These are phyloP conservation scores for Bedellia somnulentella DNA, from an alignment of 2,888 invertebrate species.

Conservation along the genomic window DNA sequence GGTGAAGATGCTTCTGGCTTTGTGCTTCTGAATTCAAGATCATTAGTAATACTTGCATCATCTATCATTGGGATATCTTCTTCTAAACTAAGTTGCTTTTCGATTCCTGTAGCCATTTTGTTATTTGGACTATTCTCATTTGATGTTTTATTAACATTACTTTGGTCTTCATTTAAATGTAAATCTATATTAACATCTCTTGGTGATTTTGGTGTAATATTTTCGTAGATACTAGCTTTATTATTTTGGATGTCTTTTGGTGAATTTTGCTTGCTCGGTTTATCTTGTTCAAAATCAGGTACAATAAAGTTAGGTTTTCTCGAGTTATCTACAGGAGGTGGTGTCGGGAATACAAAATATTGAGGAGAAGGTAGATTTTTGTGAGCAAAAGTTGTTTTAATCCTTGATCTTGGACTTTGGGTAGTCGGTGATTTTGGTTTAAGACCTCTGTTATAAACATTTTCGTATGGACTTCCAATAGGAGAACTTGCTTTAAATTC, in stretches of 20 bases:
- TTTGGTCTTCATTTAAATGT: too few species aligned
- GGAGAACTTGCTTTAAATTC: conserved; percentile 17
- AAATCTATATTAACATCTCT: conserved; percentile 8
- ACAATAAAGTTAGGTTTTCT: conserved; percentile 24
- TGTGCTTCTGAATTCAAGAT: conserved; percentile 45
- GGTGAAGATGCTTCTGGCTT: conserved; percentile 15
- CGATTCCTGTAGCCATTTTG: conserved; percentile 17
- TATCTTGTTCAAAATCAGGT: conserved; percentile 1
- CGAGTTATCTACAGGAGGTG: conserved; percentile 33
- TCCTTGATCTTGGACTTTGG: conserved; percentile 62
- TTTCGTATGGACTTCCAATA: conserved; percentile 63
- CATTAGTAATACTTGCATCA: conserved; percentile 41
- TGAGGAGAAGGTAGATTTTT: conserved; percentile 50
- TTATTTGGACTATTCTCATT: not conserved
- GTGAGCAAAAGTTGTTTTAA: conserved; percentile 61
- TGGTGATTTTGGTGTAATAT: too few species aligned
- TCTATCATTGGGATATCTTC: conserved; percentile 60
- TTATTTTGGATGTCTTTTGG: too few species aligned
- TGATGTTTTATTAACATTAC: not conserved
- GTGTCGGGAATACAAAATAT: conserved; percentile 50
- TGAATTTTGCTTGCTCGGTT: too few species aligned
- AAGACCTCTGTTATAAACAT: conserved; percentile 44
- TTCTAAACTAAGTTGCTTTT: conserved; percentile 50
- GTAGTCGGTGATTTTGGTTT: conserved; percentile 51
- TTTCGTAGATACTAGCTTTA: too few species aligned